phyloP scores from a whole-genome alignment of 2,888 invertebrate species.

The Fragum whitleyi region DNA sequence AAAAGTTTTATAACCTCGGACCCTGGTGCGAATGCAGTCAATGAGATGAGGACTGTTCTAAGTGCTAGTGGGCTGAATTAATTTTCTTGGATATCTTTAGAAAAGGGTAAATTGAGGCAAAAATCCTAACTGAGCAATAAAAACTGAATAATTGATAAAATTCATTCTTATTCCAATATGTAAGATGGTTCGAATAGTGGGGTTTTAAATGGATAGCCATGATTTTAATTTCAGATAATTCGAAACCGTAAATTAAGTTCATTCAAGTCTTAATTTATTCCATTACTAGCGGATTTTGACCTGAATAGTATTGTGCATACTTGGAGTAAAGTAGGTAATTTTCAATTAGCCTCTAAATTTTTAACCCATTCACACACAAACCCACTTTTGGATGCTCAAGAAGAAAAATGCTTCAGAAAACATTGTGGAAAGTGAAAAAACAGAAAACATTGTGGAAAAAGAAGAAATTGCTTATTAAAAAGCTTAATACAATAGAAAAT shows the following conservation, averaged over 20 bases:
- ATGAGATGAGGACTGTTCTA: too few species aligned
- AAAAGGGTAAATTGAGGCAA: background rate
- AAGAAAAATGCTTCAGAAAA: too few species aligned
- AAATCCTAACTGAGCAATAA: background rate
- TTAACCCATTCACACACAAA: background rate
- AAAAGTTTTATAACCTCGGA: too few species aligned
- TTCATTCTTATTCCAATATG: background rate
- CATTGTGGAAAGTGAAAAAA: too few species aligned
- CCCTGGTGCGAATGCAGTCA: too few species aligned
- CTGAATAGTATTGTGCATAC: background rate
- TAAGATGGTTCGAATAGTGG: background rate
- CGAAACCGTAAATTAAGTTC: constrained; percentile 9
- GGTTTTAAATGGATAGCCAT: background rate
- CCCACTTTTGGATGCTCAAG: too few species aligned
- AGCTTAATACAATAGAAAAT: too few species aligned
- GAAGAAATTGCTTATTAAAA: too few species aligned
- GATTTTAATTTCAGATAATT: constrained; percentile 11
- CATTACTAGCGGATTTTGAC: background rate
- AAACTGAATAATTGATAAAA: background rate
- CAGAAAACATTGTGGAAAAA: too few species aligned
- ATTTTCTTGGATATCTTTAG: too few species aligned
- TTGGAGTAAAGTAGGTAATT: background rate
- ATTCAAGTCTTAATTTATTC: constrained; percentile 9
- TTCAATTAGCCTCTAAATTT: background rate
- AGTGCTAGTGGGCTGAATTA: too few species aligned